Evolutionary conservation across 2,888 invertebrate genomes (phyloP), one percentile per base, ranked within the genome.

Genomic region (Epirrita christyi): DNA sequence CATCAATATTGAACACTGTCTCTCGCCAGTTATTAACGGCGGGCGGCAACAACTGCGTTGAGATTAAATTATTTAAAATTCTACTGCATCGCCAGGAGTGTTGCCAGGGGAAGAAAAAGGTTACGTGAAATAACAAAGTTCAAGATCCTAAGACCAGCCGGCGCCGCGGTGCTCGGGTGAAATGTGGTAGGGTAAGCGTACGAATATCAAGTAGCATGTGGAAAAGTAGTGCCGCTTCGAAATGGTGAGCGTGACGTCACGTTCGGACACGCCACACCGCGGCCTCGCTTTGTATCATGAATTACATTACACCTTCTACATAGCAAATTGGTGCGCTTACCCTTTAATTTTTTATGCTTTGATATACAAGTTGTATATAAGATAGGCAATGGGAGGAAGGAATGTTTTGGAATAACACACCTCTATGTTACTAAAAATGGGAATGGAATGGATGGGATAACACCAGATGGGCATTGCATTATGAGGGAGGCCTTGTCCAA

Each of bases 71-170:
- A 67, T 71, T 78, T 71, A 70, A 75, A 76, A 72, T 75, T 75
- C 69, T 68, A 63, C 66, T 68, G 71, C 73, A 71, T 61, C 68
- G 66, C 69, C 54, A 67, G 63, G 67, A 72, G 71, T 67, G 70
- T 75, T 76, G 73, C 76, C 65, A 71, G 68, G 59, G 59, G 59
- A 70, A 69, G 71, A 70, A 79, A 76, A 78, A 76, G 67, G 67
- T 73, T 75, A 79, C 80, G 74, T 74, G 78, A 77, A 83, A 85
- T 83, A 83, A 82, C 83, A 85, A 85, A 85, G 82, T 85, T 86
- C 77, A 81, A 76, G 79, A 80, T 80, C 71, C 67, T 56, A 73
- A 74, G 77, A 78, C 73, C 85, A 87, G 82, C 80, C 83, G 86
- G 83, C 75, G 59, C 59, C 28, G 53, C 38, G 36, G 51, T 21